Evolutionary conservation across 1,140 invertebrate genomes (phyloP), one percentile per base, ranked within the genome.

Genomic region (Ruditapes philippinarum): DNA sequence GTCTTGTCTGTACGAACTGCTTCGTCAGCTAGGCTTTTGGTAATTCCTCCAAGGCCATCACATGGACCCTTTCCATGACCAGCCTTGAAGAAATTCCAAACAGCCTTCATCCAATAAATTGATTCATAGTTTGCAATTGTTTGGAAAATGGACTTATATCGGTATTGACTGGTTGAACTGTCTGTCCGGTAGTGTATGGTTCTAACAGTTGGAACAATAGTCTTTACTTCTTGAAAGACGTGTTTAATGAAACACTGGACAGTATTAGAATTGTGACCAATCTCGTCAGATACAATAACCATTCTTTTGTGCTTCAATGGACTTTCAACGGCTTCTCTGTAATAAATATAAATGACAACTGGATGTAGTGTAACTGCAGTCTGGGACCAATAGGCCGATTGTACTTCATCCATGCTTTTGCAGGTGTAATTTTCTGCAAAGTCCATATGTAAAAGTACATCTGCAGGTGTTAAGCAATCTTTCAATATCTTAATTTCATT

Each of bases 41-140:
- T 22, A n/a, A n/a, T n/a, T n/a, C n/a, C n/a, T n/a, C n/a, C n/a
- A n/a, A n/a, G n/a, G n/a, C n/a, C n/a, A n/a, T 70, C 76, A 40
- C 60, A 87, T 40, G 89, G 76, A 11, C 89, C 89, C n/a, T 90
- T 90, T 2, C 89, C 89, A 62, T 88, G 89, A 0, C 85, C 89
- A 11, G 79, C 85, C 49, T 88, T 85, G 65, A 88, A 90, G 40
- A 57, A 82, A 42, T 90, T 88, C 84, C 84, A 90, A 11, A 7
- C 19, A 3, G 76, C 76, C 28, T 87, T 17, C 22, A 76, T 22
- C 22, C n/a, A n/a, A n/a, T n/a, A n/a, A n/a, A n/a, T n/a, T n/a
- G n/a, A n/a, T n/a, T n/a, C n/a, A 49, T 86, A 74, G 19, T 73
- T 78, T 14, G 65, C 60, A 45, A 80, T 2, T 62, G 17, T 40